These are phyloP conservation scores for Pristionchus arcanus DNA, from an alignment of 2,888 invertebrate species.

Conservation along the genomic window DNA sequence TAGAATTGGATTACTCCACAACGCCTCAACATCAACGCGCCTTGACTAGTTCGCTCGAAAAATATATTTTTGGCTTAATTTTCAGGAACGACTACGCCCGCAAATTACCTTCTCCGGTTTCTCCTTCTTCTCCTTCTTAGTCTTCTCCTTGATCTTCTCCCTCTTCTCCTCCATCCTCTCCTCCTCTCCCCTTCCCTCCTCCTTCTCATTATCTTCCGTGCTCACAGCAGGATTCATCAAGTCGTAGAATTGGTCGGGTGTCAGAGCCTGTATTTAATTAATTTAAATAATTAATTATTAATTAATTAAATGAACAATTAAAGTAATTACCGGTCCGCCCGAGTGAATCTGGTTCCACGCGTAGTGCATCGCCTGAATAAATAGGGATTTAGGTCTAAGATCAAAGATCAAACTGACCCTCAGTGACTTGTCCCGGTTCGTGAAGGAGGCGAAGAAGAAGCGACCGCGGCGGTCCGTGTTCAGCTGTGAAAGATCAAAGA, in stretches of 20 bases:
- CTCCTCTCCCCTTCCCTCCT: neutral
- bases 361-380: neutral
- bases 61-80: too few species aligned
- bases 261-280: slow-evolving; percentile 57
- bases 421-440: slow-evolving; percentile 94
- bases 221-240: slow-evolving; percentile 59
- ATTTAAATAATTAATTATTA: too few species aligned
- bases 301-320: neutral
- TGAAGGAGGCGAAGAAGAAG: slow-evolving; percentile 95
- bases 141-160: neutral
- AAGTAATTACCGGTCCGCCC: neutral
- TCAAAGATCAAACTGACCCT: slow-evolving; percentile 90
- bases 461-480: slow-evolving; percentile 84
- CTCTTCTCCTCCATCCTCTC: neutral
- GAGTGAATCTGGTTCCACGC: slow-evolving; percentile 89
- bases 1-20: too few species aligned
- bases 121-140: neutral
- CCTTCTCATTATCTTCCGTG: neutral
- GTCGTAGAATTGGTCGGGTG: slow-evolving; percentile 69
- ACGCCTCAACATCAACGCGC: too few species aligned
- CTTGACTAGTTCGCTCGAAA: too few species aligned
- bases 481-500: slow-evolving; percentile 72
- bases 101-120: slow-evolving; percentile 6
- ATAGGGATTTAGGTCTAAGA: neutral
- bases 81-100: too few species aligned